phyloP scores from a whole-genome alignment of 2,888 invertebrate species.

The Reticulitermes lucifugus region DNA sequence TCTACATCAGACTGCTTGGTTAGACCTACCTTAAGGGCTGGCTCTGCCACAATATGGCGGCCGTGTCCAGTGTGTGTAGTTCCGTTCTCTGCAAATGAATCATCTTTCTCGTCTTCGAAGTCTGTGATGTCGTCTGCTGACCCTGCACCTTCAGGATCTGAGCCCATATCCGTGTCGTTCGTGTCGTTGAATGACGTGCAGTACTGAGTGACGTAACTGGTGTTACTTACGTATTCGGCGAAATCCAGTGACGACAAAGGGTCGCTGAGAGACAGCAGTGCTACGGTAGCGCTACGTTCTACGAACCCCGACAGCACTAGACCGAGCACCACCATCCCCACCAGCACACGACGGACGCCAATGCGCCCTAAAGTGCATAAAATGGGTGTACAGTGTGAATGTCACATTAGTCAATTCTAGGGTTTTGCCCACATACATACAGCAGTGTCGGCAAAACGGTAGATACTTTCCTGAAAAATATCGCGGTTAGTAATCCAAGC shows the following conservation, averaged over 20 bases:
- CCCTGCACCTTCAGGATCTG: neutral
- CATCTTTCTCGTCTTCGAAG: slow-evolving; percentile 38
- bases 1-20: too few species aligned
- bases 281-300: slow-evolving; percentile 69
- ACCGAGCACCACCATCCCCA: slow-evolving; percentile 67
- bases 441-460: too few species aligned
- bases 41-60: slow-evolving; percentile 48
- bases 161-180: neutral
- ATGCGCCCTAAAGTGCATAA: slow-evolving; percentile 35
- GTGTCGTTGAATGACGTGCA: slow-evolving; percentile 59
- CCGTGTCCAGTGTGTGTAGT: slow-evolving; percentile 45
- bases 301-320: slow-evolving; percentile 70
- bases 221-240: slow-evolving; percentile 65
- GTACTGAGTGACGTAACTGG: slow-evolving; percentile 64
- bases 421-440: too few species aligned
- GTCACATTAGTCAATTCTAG: too few species aligned
- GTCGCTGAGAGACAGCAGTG: slow-evolving; percentile 65
- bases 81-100: slow-evolving; percentile 38
- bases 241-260: slow-evolving; percentile 64
- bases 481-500: too few species aligned
- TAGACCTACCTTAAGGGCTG: slow-evolving; percentile 45
- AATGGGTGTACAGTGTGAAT: neutral
- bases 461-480: too few species aligned
- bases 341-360: slow-evolving; percentile 66
- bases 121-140: neutral